Evolutionary conservation across 2,113 vertebrate genomes (phyloP).

Genomic region (Prochilodus magdalenae): DNA sequence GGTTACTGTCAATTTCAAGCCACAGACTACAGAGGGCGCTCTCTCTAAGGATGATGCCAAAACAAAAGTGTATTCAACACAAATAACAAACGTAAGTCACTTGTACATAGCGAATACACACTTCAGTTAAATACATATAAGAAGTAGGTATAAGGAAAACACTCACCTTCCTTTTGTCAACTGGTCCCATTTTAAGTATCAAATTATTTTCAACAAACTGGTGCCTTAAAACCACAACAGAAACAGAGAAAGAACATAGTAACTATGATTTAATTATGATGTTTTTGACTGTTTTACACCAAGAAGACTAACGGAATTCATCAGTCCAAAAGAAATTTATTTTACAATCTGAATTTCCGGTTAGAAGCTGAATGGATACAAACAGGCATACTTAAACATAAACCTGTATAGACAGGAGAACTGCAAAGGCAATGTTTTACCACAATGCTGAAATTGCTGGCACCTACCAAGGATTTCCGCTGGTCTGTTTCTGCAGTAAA

Average conservation of each 20-base stretch:
- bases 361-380: too few relatives aligned
- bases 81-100: background rate
- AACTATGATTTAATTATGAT: background rate
- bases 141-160: background rate
- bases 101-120: background rate
- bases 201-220: conserved; percentile 99
- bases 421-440: background rate
- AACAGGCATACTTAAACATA: too few relatives aligned
- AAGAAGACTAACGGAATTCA: too few relatives aligned
- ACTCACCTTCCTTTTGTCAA: conserved; percentile 97
- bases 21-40: conserved; percentile 34
- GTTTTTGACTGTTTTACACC: background rate
- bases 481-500: conserved; percentile 93
- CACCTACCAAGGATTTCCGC: conserved; percentile 91
- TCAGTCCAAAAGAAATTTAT: background rate
- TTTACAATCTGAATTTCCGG: too few relatives aligned
- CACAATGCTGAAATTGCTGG: background rate
- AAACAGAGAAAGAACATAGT: background rate
- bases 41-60: background rate
- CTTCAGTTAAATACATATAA: background rate
- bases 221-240: conserved; percentile 85
- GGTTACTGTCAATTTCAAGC: background rate
- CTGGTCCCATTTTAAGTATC: conserved; percentile 99
- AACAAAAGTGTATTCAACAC: background rate
- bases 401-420: background rate